Evolutionary conservation across 2,797 vertebrate genomes (phyloP), one percentile per base, ranked within the genome.

Genomic region (Poeciliopsis infans): DNA sequence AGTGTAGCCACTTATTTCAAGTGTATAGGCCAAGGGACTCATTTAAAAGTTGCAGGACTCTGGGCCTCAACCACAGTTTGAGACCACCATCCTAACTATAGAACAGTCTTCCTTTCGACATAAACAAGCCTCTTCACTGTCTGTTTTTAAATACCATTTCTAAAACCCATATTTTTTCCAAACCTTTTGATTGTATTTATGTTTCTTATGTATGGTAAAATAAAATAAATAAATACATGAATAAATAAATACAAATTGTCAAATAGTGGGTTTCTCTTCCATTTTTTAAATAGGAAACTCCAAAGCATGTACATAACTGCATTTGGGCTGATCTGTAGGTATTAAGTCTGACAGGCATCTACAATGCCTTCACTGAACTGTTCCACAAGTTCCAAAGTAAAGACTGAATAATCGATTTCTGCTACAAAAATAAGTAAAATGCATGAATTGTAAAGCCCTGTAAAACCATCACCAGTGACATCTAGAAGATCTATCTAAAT

Each of bases 401-500:
- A 33, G 31, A 18, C 28, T 39, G 33, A 23, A 39, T 66, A 23
- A 39, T 66, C 7, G 1, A 39, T 66, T 66, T 61, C 15, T 61
- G 6, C 31, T 7, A 16, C 59, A 64, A 36, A 64, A 64, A 36
- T 68, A 68, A 41, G 39, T n/a, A 45, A 69, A 43, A 23, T 68
- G 33, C 33, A 68, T 68, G 5, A 12, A 68, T 25, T 68, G 41
- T 45, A n/a, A 33, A 76, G 31, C 23, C 15, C 16, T 53, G 36
- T 76, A 79, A 79, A 79, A 69, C 68, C 68, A 74, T 73, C 33
- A 78, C 80, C 78, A 79, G 28, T 75, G 73, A 84, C 68, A 31
- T 72, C 77, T 75, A 81, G 81, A 82, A 76, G 85, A 76, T 45
- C 69, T 79, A 77, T 88, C 78, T 76, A 75, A 76, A 78, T 75